Evolutionary conservation across 35 echinoderm and acorn worm genomes (phyloP), one percentile per base, ranked within the genome.

Genomic region (Anneissia japonica): DNA sequence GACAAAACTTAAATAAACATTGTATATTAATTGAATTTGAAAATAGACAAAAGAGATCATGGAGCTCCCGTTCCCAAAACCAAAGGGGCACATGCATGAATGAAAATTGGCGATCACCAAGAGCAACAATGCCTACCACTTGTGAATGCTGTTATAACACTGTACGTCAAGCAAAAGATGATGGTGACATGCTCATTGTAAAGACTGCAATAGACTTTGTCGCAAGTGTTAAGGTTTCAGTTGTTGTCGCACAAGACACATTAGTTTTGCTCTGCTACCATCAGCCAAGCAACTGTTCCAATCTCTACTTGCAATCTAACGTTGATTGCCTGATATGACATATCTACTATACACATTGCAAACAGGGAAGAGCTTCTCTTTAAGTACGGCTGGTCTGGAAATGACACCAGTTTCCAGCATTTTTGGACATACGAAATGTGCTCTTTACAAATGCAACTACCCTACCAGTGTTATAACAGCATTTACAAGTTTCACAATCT

Each of bases 321-420:
- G n/a, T 86, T 82, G 78, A 86, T 91, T 83, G 83, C 23, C 36
- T 91, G n/a, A 33, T 86, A 91, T 46, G 84, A 91, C 56, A 91
- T 91, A n/a, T 91, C 90, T 75, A 86, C 76, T 21, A 85, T 85
- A 79, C 40, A 85, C 41, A 86, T 86, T 40, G 89, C 46, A 28
- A 26, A 91, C 56, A 43, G 78, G 32, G 85, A 92, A 74, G 74
- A 92, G 73, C 79, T 92, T 35, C 80, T 92, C 72, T 84, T 87
- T 80, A 92, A 92, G 74, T 92, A 92, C 37, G 90, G 85, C 46
- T 92, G 84, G 90, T 92, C 84, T 41, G 84, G 90, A 78, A 87
- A 87, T n/a, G 90, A 92, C 85, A 92, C 90, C n/a, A 38, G 85
- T 92, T 10, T 92, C 90, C 82, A 75, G 79, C 78, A 92, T 92